Evolutionary conservation across 2,797 vertebrate genomes (phyloP).

Genomic region (Miichthys miiuy): DNA sequence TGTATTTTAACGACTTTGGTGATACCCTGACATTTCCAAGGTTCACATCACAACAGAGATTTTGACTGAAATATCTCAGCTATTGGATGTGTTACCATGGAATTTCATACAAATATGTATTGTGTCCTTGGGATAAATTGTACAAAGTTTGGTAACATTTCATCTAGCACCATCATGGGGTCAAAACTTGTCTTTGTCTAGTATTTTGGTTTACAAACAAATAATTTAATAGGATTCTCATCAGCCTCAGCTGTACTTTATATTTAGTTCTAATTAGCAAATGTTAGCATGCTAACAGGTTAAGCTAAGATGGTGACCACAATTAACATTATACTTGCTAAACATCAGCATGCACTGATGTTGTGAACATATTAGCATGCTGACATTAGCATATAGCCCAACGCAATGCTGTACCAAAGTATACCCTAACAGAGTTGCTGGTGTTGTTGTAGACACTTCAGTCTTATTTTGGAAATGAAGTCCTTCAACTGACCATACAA

Average conservation of each 20-base stretch:
- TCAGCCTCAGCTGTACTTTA: neutral
- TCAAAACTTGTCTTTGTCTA: too few species aligned
- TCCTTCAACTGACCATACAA: neutral
- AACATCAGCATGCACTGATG: constrained; percentile 3
- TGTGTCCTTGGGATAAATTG: too few species aligned
- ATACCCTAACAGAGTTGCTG: neutral
- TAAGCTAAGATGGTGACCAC: neutral
- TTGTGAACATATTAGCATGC: neutral
- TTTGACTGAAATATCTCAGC: too few species aligned
- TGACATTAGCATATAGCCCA: neutral
- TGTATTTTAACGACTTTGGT: too few species aligned
- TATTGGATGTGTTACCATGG: too few species aligned
- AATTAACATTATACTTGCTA: neutral
- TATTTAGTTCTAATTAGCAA: neutral
- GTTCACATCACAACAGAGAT: too few species aligned
- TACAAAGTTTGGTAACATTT: too few species aligned
- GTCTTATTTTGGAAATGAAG: neutral
- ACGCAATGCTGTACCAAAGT: neutral
- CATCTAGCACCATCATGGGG: too few species aligned
- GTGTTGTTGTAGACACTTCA: neutral
- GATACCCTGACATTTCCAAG: too few species aligned
- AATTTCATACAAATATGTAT: too few species aligned
- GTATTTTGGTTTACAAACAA: neutral
- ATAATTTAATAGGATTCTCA: too few species aligned
- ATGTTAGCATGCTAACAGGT: too few species aligned